phyloP scores from a whole-genome alignment of 1,140 invertebrate genomes.

The Drosophila ambigua region DNA sequence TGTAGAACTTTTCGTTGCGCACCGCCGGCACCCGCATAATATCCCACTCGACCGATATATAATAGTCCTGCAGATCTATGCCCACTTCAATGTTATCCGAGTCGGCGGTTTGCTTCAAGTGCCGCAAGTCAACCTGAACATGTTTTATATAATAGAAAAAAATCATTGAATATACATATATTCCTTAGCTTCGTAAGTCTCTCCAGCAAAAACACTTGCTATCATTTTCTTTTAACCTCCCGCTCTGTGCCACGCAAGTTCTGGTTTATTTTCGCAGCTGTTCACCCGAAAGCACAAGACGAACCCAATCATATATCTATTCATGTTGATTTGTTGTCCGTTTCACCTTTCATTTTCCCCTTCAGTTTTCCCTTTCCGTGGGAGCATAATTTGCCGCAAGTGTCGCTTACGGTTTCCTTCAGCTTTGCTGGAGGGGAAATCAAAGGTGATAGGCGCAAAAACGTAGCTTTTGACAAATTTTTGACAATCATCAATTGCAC shows the following conservation, averaged over 20 bases:
- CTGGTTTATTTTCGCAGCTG: conserved; percentile 34
- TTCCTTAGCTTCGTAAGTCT: no score
- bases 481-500: conserved; percentile 76
- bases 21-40: conserved; percentile 95
- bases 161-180: no score
- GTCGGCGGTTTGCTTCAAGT: conserved; percentile 91
- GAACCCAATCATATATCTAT: conserved; percentile 62
- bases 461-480: conserved; percentile 73
- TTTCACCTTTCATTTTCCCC: conserved; percentile 34
- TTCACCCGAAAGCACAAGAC: conserved; percentile 14
- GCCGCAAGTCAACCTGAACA: conserved; percentile 92
- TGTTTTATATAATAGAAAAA: background rate
- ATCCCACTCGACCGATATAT: conserved; percentile 99
- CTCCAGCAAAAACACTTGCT: no score
- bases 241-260: conserved; percentile 7
- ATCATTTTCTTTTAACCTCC: background rate
- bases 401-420: conserved; percentile 23
- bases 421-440: conserved; percentile 28
- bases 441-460: conserved; percentile 44
- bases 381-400: conserved; percentile 32
- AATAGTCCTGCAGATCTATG: conserved; percentile 96
- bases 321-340: conserved; percentile 70
- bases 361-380: background rate
- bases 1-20: conserved; percentile 95
- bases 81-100: conserved; percentile 93